Evolutionary conservation across 2,113 vertebrate species (phyloP).

Genomic region (Upupa epops): DNA sequence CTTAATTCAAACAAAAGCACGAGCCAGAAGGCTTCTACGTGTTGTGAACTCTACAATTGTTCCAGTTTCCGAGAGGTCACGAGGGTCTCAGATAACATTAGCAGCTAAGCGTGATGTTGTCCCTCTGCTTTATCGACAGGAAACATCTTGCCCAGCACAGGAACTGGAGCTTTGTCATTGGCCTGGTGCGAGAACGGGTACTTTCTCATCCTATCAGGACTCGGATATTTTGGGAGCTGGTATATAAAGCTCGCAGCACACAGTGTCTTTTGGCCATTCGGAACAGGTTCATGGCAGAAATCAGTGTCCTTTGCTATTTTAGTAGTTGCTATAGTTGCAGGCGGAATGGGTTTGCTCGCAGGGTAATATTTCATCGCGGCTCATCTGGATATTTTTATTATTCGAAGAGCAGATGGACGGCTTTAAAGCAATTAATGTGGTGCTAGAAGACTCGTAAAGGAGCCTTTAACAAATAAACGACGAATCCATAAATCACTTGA

Average conservation of each 20-base stretch:
- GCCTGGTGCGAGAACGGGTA: constrained; percentile 80
- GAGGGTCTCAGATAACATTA: constrained; percentile 82
- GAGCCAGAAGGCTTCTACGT: constrained; percentile 16
- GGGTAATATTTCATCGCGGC: background rate
- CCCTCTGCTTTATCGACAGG: constrained; percentile 87
- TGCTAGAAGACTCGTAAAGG: constrained; percentile 5
- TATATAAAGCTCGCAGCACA: constrained; percentile 83
- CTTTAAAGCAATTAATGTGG: background rate
- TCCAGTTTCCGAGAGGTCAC: constrained; percentile 68
- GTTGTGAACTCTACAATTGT: constrained; percentile 51
- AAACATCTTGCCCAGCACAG: constrained; percentile 93
- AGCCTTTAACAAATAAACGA: constrained; percentile 23
- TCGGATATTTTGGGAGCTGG: constrained; percentile 89
- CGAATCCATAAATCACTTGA: background rate
- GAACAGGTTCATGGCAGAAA: constrained; percentile 53
- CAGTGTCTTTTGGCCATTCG: constrained; percentile 49
- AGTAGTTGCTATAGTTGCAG: constrained; percentile 57
- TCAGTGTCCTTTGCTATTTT: constrained; percentile 57
- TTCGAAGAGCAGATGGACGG: background rate
- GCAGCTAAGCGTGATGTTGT: constrained; percentile 46
- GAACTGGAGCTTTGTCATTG: constrained; percentile 88
- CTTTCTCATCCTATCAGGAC: constrained; percentile 81
- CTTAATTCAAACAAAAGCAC: constrained; percentile 35
- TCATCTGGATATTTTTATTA: background rate
- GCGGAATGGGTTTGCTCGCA: background rate